Conservation (phyloP, 2,797 vertebrate species). For the Syncerus caffer region DNA sequence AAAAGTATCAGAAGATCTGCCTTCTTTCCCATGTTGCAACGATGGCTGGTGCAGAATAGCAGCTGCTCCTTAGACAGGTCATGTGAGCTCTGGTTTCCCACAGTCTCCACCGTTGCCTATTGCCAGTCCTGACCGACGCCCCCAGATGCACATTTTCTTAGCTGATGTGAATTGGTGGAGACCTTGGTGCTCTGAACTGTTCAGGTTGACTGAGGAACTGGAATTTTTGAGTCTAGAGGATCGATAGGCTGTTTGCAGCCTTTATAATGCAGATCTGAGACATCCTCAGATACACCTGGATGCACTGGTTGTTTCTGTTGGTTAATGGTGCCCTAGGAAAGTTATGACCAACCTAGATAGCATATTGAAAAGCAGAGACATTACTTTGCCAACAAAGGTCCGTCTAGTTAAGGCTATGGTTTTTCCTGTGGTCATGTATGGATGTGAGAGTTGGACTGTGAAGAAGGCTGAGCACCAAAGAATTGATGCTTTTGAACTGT, state of each 20-base stretch:
- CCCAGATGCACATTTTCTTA: not conserved
- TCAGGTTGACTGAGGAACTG: not conserved
- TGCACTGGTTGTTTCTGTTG: not conserved
- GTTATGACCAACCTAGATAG: no score
- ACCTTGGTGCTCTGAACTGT: not conserved
- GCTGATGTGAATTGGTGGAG: no score
- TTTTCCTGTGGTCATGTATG: no score
- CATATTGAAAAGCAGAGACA: no score
- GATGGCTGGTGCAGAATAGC: no score
- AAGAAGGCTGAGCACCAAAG: accelerated
- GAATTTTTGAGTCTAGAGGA: not conserved
- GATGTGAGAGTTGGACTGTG: no score
- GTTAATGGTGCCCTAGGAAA: not conserved
- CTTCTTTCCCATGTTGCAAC: not conserved
- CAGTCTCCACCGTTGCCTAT: accelerated
- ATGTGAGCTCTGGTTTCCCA: not conserved
- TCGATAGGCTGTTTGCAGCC: not conserved
- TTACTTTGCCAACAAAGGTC: no score
- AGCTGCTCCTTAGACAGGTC: not conserved
- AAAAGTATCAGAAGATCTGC: not conserved
- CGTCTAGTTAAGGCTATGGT: no score
- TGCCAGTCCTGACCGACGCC: not conserved
- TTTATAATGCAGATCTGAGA: not conserved
- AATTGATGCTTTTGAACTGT: no score
- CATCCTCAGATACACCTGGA: not conserved